A percentile compares a stretch with the other conserved stretches of the same genome.
Evolutionary conservation across 2,113 vertebrate species (phyloP).

Genomic region (Penelope pileata): DNA sequence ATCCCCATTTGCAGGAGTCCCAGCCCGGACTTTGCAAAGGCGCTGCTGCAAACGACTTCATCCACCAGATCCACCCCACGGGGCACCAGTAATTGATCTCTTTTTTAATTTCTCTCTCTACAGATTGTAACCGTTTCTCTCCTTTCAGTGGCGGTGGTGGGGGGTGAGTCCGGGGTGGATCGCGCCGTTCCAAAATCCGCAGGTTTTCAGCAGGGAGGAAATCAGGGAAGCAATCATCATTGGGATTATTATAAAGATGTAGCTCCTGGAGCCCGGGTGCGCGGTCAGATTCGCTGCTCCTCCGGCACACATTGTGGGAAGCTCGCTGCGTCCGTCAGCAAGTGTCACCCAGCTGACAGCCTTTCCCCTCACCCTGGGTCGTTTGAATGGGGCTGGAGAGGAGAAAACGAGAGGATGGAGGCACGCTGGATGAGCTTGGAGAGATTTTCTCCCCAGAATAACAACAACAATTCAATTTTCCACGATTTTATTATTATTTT

Average conservation of each 20-base stretch:
- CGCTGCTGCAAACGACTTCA: slow-evolving; percentile 34
- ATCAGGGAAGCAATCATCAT: not conserved
- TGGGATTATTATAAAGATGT: not conserved
- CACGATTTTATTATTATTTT: fast-evolving
- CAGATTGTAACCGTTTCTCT: not conserved
- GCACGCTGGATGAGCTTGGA: not conserved
- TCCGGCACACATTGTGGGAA: slow-evolving; percentile 20
- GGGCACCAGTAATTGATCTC: slow-evolving; percentile 33
- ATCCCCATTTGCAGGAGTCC: not conserved
- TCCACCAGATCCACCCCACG: slow-evolving; percentile 49
- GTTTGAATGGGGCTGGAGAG: slow-evolving; percentile 11
- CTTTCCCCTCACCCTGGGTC: not conserved
- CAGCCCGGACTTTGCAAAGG: not conserved
- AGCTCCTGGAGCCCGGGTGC: not conserved
- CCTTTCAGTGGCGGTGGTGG: not conserved
- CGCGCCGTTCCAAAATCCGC: fast-evolving
- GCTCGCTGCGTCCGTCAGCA: not conserved
- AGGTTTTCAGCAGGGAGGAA: not conserved
- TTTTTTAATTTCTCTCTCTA: slow-evolving; percentile 11
- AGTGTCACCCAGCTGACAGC: slow-evolving; percentile 61
- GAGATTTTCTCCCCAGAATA: not conserved
- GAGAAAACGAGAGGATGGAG: not conserved
- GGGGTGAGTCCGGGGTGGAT: not conserved
- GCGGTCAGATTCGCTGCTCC: not conserved
- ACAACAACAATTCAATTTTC: not conserved